Percentiles rank a stretch among this genome's conserved stretches.
Evolutionary conservation across 2,113 vertebrate genomes (phyloP).

Genomic region (Xiphophorus hellerii): DNA sequence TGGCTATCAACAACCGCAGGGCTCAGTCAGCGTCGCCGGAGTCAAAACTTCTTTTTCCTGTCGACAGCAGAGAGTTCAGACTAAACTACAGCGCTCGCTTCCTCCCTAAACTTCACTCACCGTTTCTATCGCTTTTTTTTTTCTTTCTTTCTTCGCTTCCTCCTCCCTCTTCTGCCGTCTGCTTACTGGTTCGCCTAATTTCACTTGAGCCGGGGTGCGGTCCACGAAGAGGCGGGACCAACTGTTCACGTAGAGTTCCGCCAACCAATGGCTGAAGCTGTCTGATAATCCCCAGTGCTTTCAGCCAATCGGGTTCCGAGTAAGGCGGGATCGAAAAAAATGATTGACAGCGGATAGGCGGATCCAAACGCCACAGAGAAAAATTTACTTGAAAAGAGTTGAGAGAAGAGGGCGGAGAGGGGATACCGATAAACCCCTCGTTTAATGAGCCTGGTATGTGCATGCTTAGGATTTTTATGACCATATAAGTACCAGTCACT

Average conservation of each 20-base stretch:
- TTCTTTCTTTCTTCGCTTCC: constrained; percentile 33
- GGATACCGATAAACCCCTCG: constrained; percentile 65
- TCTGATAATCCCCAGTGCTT: not conserved
- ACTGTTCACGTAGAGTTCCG: constrained; percentile 7
- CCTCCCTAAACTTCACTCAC: constrained; percentile 43
- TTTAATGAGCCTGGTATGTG: constrained; percentile 83
- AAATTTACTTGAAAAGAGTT: constrained; percentile 69
- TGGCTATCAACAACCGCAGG: constrained; percentile 61
- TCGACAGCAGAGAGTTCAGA: constrained; percentile 62
- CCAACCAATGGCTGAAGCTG: constrained; percentile 14
- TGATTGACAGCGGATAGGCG: constrained; percentile 23
- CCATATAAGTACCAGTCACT: constrained; percentile 82
- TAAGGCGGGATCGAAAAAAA: not conserved
- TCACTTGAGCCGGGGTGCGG: constrained; percentile 76
- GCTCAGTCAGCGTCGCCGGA: constrained; percentile 67
- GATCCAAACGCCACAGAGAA: not conserved
- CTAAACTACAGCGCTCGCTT: constrained; percentile 61
- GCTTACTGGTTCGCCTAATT: constrained; percentile 63
- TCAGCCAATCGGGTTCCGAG: constrained; percentile 57
- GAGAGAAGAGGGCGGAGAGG: constrained; percentile 43
- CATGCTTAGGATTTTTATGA: constrained; percentile 79
- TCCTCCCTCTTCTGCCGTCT: constrained; percentile 66
- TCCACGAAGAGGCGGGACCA: constrained; percentile 56
- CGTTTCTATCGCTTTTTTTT: constrained; percentile 44
- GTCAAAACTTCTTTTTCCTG: constrained; percentile 61